phyloP scores from a whole-genome alignment of 2,113 vertebrate genomes.

The Tamias sibiricus region DNA sequence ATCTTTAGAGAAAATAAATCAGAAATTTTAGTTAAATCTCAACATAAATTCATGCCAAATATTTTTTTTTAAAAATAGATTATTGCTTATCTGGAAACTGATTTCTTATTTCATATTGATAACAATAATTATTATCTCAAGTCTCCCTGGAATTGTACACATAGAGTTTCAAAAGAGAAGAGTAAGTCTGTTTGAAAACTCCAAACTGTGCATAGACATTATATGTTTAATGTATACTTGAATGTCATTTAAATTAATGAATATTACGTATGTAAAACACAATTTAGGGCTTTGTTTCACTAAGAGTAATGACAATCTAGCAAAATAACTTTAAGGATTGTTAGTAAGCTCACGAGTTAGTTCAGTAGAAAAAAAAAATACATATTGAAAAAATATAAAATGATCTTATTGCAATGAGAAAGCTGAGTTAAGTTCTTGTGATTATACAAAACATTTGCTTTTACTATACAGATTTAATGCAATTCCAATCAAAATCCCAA shows the following conservation, averaged over 20 bases:
- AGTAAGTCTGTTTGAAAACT: not conserved
- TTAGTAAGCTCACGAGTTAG: not conserved
- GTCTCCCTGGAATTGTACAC: not conserved
- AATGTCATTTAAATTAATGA: not conserved
- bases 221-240: not conserved
- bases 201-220: not conserved
- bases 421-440: constrained; percentile 19
- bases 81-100: not conserved
- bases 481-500: too few species aligned
- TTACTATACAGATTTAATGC: too few species aligned
- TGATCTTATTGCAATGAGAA: constrained; percentile 4
- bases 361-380: constrained; percentile 28
- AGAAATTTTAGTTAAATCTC: not conserved
- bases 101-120: not conserved
- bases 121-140: not conserved
- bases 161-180: not conserved
- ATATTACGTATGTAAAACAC: not conserved
- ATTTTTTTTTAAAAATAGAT: not conserved
- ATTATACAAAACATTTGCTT: too few species aligned
- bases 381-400: not conserved
- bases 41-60: not conserved
- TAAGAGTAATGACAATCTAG: not conserved
- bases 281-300: not conserved
- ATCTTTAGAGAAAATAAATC: constrained; percentile 9
- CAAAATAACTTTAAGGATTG: not conserved